Conservation (phyloP, 2,797 vertebrate species). For the Glossophaga mutica region DNA sequence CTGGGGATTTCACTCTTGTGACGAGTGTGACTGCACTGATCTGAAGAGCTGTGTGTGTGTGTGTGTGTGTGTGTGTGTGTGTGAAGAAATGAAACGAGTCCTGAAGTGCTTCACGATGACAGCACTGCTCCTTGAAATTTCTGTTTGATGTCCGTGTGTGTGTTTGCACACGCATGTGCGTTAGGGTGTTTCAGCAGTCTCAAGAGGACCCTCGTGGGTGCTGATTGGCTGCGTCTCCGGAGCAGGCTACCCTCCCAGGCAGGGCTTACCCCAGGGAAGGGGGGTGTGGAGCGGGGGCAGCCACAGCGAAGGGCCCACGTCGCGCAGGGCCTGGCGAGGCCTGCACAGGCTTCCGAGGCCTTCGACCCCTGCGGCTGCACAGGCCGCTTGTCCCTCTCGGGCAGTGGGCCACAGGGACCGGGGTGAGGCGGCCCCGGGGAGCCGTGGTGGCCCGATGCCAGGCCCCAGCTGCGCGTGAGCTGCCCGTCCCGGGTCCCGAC, state of each 20-base stretch:
- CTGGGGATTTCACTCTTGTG: neutral
- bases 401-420: fast-evolving
- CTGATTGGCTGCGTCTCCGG: neutral
- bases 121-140: neutral
- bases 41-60: neutral
- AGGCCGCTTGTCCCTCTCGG: neutral
- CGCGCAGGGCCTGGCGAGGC: neutral
- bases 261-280: neutral
- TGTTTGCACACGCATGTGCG: no score
- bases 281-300: neutral
- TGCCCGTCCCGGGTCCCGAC: neutral
- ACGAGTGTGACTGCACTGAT: neutral
- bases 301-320: fast-evolving
- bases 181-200: neutral
- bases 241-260: neutral
- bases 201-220: neutral
- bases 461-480: neutral
- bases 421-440: neutral
- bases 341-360: fast-evolving
- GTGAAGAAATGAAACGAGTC: neutral
- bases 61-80: neutral
- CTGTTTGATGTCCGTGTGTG: neutral
- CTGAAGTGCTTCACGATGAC: neutral
- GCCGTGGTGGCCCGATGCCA: neutral
- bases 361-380: neutral